Conservation (phyloP, 2,113 vertebrate genomes). For the Phrynosoma platyrhinos region DNA sequence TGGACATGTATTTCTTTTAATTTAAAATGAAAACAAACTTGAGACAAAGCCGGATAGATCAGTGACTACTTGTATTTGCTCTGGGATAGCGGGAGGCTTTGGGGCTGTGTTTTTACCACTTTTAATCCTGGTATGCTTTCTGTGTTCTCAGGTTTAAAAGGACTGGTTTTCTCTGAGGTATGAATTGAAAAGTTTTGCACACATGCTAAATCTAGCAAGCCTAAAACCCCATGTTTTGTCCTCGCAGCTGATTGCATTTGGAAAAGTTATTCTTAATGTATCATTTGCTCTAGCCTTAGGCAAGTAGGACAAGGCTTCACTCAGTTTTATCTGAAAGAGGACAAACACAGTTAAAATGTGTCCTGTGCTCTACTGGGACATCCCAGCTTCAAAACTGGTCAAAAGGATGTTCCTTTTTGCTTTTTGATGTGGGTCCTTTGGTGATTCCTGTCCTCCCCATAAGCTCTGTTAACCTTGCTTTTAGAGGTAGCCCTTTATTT, state of each 20-base stretch:
- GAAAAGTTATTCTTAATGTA: not conserved
- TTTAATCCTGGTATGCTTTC: constrained; percentile 65
- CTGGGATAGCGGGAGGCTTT: constrained; percentile 44
- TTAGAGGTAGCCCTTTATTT: constrained; percentile 12
- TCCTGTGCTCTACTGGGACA: constrained; percentile 33
- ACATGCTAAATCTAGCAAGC: not conserved
- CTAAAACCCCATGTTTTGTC: not conserved
- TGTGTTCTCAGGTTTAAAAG: constrained; percentile 55
- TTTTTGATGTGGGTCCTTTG: not conserved
- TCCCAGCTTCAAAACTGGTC: constrained; percentile 30
- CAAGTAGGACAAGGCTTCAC: not conserved
- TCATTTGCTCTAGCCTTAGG: not conserved
- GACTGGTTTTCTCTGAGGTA: constrained; percentile 46
- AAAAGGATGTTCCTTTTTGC: not conserved
- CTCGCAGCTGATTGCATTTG: not conserved
- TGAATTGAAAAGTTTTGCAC: constrained; percentile 52
- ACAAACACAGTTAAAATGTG: not conserved
- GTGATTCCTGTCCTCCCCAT: not conserved
- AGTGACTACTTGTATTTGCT: constrained; percentile 36
- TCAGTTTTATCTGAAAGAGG: not conserved
- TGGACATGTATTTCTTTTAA: constrained; percentile 53
- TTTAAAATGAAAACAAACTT: constrained; percentile 52
- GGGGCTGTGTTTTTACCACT: constrained; percentile 40
- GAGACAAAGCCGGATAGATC: constrained; percentile 26
- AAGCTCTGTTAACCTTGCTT: constrained; percentile 1